These are phyloP conservation scores for Nineta flava DNA, from an alignment of 2,888 invertebrate species.

Conservation along the genomic window DNA sequence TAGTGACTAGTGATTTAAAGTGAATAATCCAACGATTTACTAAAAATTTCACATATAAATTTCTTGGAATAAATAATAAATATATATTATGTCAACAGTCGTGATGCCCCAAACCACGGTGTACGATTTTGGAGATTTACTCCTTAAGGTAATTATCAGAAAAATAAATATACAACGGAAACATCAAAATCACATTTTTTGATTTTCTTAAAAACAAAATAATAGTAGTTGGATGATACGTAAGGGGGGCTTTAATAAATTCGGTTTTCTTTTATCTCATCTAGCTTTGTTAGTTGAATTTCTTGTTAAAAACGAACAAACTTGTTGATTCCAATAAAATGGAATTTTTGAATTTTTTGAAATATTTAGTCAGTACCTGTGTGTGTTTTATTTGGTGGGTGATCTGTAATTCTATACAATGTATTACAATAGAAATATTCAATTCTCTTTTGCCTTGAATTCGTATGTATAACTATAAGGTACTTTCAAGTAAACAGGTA, in stretches of 20 bases:
- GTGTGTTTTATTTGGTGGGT: no score
- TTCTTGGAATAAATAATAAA: conserved; percentile 29
- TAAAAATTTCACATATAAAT: conserved; percentile 9
- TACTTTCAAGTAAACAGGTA: no score
- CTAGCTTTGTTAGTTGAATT: no score
- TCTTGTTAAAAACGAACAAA: background rate
- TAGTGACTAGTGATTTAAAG: conserved; percentile 8
- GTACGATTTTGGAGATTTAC: conserved; percentile 60
- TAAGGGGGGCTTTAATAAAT: no score
- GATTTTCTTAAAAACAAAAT: background rate
- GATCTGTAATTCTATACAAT: no score
- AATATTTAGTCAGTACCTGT: no score
- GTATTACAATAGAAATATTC: no score
- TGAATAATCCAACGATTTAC: conserved; percentile 7
- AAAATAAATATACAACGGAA: background rate
- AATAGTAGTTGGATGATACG: no score
- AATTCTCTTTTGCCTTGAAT: no score
- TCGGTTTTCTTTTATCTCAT: no score
- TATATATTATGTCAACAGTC: conserved; percentile 55
- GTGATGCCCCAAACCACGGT: conserved; percentile 60
- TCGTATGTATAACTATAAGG: no score
- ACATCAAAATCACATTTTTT: background rate
- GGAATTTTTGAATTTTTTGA: no score
- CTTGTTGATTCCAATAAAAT: background rate
- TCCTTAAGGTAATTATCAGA: conserved; percentile 44